Percentiles rank a stretch among this genome's conserved stretches.
Evolutionary conservation across 2,797 vertebrate species (phyloP).

Genomic region (Thaleichthys pacificus): DNA sequence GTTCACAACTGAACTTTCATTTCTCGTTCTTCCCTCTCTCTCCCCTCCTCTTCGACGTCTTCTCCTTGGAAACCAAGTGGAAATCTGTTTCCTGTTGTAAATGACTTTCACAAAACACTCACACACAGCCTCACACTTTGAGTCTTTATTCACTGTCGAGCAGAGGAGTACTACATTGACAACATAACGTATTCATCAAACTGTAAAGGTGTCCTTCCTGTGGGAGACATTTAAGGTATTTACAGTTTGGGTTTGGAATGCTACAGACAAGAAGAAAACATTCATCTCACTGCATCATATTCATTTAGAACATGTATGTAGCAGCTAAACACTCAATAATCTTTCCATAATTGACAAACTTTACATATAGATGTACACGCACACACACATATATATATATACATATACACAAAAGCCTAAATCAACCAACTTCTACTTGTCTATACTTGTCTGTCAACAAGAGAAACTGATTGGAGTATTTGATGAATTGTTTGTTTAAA

Average conservation of each 20-base stretch:
- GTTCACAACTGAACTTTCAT: background rate
- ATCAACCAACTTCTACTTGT: background rate
- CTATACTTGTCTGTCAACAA: slow-evolving; percentile 5
- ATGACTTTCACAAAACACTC: slow-evolving; percentile 30
- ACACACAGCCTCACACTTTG: slow-evolving; percentile 28
- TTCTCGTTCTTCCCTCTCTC: background rate
- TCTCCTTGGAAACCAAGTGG: background rate
- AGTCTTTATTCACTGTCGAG: background rate
- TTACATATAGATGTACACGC: no score
- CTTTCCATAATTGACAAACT: no score
- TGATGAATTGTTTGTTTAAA: slow-evolving; percentile 45
- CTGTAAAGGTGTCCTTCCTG: no score
- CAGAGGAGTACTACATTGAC: background rate
- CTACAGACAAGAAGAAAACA: background rate
- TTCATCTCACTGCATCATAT: background rate
- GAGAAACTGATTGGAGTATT: slow-evolving; percentile 30
- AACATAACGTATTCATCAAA: background rate
- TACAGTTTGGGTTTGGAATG: no score
- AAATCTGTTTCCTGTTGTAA: background rate
- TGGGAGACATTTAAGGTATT: no score
- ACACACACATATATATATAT: no score
- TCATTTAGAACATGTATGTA: background rate
- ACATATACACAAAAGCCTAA: background rate
- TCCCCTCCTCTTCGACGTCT: background rate
- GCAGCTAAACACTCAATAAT: no score